Conservation (phyloP, 2,888 invertebrate genomes). For the Cosmorhoe ocellata region DNA sequence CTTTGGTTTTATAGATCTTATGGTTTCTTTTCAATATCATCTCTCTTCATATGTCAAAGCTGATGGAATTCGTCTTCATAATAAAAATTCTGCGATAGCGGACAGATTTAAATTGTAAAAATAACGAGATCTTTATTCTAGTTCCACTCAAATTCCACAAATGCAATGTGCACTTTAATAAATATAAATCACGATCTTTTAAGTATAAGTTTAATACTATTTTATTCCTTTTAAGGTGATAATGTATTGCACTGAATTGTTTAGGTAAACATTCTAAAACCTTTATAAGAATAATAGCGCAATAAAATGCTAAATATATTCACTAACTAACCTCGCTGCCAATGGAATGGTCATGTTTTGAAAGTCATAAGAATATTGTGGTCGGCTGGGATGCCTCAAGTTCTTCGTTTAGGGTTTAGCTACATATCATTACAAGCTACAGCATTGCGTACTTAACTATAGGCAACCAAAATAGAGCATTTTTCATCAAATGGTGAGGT, state of each 20-base stretch:
- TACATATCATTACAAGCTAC: slow-evolving; percentile 1
- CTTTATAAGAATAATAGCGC: slow-evolving; percentile 62
- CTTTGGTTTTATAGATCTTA: slow-evolving; percentile 3
- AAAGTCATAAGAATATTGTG: slow-evolving; percentile 69
- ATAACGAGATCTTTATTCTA: too few species aligned
- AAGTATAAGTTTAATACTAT: slow-evolving; percentile 19
- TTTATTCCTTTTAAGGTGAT: slow-evolving; percentile 41
- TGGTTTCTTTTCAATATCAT: not conserved
- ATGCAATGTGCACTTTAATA: not conserved
- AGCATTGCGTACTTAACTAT: not conserved
- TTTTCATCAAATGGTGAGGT: too few species aligned
- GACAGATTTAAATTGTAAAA: too few species aligned
- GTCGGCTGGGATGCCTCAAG: slow-evolving; percentile 65
- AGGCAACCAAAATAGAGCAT: too few species aligned
- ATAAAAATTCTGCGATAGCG: too few species aligned
- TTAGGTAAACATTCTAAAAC: slow-evolving; percentile 43
- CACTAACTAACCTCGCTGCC: slow-evolving; percentile 54
- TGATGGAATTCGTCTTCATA: too few species aligned
- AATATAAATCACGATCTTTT: not conserved
- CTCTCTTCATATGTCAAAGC: too few species aligned
- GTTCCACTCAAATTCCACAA: too few species aligned
- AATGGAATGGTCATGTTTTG: slow-evolving; percentile 75
- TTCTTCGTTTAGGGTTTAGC: slow-evolving; percentile 37
- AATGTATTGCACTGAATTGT: slow-evolving; percentile 38
- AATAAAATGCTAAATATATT: slow-evolving; percentile 68